These are phyloP conservation scores for human DNA, from an alignment of 2,113 vertebrate genomes.

Conservation along the genomic window DNA sequence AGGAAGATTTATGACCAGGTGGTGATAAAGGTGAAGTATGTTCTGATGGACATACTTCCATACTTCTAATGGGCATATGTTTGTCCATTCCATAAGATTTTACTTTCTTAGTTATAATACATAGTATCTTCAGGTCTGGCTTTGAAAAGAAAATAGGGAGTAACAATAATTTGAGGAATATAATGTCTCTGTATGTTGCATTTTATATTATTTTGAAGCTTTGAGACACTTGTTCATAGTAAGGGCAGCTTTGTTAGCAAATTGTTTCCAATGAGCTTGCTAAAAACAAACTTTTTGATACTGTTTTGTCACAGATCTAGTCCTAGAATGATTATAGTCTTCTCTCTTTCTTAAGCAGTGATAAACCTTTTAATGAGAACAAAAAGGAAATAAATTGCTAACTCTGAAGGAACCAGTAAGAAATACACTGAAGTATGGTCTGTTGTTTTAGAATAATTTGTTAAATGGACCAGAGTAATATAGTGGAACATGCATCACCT, in stretches of 20 bases:
- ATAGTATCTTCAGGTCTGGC: background rate
- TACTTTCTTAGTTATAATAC: background rate
- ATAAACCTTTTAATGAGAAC: constrained; percentile 10
- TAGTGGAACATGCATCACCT: background rate
- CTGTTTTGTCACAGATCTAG: background rate
- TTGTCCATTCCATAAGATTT: constrained; percentile 15
- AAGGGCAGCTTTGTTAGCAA: background rate
- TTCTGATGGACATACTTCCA: background rate
- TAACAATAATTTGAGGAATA: background rate
- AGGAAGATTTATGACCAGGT: constrained; percentile 28
- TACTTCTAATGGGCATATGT: background rate
- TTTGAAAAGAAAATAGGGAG: background rate
- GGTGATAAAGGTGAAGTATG: background rate
- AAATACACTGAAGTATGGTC: background rate
- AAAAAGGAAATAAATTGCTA: constrained; percentile 26
- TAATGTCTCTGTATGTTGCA: background rate
- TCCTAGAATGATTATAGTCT: background rate
- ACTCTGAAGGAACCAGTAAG: constrained; percentile 13
- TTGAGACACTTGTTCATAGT: background rate
- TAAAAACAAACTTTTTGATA: background rate
- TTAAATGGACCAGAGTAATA: constrained; percentile 16
- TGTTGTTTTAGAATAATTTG: constrained; percentile 20
- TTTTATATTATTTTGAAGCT: constrained; percentile 22
- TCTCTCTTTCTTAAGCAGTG: constrained; percentile 26
- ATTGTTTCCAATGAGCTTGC: background rate